These are phyloP conservation scores for Pandion haliaetus DNA, from an alignment of 2,113 vertebrate species.

Conservation along the genomic window DNA sequence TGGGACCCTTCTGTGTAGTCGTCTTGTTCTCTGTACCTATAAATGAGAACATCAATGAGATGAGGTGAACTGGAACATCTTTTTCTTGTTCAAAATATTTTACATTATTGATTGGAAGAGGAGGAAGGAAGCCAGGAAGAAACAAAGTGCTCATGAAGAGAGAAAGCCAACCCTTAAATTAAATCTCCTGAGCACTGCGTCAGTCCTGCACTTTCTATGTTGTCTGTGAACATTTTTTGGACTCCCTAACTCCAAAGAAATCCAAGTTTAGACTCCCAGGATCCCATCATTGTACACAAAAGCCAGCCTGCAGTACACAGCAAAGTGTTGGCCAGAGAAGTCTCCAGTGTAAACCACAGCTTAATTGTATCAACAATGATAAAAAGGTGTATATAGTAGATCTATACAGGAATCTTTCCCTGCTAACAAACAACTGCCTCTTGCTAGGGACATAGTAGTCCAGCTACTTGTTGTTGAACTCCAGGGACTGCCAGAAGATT, in stretches of 20 bases:
- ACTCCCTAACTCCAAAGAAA: not conserved
- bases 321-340: not conserved
- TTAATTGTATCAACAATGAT: not conserved
- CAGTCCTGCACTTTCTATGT: fast-evolving
- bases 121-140: not conserved
- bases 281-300: not conserved
- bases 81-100: not conserved
- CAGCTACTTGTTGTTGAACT: not conserved
- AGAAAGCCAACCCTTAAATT: not conserved
- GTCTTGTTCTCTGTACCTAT: not conserved
- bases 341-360: not conserved
- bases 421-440: not conserved
- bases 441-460: not conserved
- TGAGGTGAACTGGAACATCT: not conserved
- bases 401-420: not conserved
- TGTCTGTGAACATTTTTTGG: not conserved
- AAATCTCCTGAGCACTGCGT: not conserved
- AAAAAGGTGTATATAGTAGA: too few species aligned
- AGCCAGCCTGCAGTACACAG: not conserved
- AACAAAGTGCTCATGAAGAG: not conserved
- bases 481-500: not conserved
- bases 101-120: not conserved
- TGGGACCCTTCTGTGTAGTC: not conserved
- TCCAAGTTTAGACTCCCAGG: not conserved
- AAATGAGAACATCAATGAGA: not conserved